A percentile compares a stretch with the other conserved stretches of the same genome.
These are phyloP conservation scores for Pseudorectes ferrugineus DNA, from an alignment of 2,113 vertebrate genomes.

Conservation along the genomic window DNA sequence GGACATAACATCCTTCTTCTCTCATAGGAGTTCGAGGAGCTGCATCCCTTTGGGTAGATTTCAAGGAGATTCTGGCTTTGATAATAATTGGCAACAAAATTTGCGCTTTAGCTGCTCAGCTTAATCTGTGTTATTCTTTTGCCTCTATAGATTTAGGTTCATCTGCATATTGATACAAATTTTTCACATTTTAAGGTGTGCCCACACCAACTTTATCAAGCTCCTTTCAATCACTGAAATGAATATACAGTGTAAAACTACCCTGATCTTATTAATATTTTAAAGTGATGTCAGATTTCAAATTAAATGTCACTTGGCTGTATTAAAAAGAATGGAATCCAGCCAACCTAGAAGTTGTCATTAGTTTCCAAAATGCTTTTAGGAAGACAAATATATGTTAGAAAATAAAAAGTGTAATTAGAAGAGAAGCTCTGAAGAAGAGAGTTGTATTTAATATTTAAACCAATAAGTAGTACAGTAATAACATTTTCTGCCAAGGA, in stretches of 20 bases:
- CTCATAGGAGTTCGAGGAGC: not conserved
- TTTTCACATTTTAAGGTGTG: not conserved
- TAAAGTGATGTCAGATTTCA: constrained; percentile 56
- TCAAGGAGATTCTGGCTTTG: not conserved
- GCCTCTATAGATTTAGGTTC: not conserved
- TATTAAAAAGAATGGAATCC: constrained; percentile 41
- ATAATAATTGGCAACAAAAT: not conserved
- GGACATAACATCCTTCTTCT: not conserved
- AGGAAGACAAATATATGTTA: constrained; percentile 33
- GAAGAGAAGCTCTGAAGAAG: not conserved
- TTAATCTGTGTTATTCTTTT: not conserved
- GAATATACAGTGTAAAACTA: not conserved
- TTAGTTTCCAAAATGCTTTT: constrained; percentile 57
- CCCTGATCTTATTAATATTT: constrained; percentile 54
- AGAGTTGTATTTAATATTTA: constrained; percentile 49
- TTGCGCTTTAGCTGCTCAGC: not conserved
- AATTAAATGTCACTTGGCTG: constrained; percentile 63
- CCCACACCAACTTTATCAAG: not conserved
- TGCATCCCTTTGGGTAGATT: not conserved
- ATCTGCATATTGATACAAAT: not conserved
- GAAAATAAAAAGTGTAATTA: constrained; percentile 52
- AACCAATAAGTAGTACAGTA: not conserved
- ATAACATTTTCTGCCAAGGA: constrained; percentile 8
- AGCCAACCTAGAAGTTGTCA: constrained; percentile 45
- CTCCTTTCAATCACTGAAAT: not conserved